phyloP scores from a whole-genome alignment of 2,797 vertebrate genomes.

The Rallus crepitans region DNA sequence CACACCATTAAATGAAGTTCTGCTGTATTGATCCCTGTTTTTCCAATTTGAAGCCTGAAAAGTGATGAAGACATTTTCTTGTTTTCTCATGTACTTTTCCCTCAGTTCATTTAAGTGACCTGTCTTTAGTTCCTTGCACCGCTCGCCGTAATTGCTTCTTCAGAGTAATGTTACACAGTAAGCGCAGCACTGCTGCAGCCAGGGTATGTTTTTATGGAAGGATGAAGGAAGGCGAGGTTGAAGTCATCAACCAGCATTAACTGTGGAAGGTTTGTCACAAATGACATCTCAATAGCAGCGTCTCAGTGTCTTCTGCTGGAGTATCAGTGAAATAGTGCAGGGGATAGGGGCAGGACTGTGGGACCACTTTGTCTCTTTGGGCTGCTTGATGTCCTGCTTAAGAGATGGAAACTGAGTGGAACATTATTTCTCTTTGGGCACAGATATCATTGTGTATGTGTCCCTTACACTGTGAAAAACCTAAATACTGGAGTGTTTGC shows the following conservation, averaged over 20 bases:
- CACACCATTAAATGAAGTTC: conserved; percentile 81
- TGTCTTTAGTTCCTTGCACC: conserved; percentile 61
- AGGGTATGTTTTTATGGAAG: background rate
- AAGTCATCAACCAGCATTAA: conserved; percentile 31
- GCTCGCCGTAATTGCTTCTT: conserved; percentile 69
- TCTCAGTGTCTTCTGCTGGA: background rate
- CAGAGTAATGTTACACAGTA: conserved; percentile 22
- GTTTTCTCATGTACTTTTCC: conserved; percentile 63
- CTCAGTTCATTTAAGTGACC: conserved; percentile 72
- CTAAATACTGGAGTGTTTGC: background rate
- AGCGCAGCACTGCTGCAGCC: background rate
- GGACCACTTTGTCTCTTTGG: background rate
- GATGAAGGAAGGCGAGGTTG: conserved; percentile 22
- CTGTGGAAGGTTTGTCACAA: background rate
- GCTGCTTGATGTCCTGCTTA: background rate
- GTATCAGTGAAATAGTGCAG: background rate
- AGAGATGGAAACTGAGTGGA: background rate
- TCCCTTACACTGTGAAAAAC: background rate
- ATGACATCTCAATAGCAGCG: background rate
- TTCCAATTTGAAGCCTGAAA: conserved; percentile 76
- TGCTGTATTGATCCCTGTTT: conserved; percentile 78
- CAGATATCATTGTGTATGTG: accelerated
- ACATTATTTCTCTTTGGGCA: background rate
- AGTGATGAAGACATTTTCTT: conserved; percentile 78
- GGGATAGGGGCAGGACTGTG: background rate